These are phyloP conservation scores for Illadopsis cleaveri DNA, from an alignment of 2,113 vertebrate species.

Conservation along the genomic window DNA sequence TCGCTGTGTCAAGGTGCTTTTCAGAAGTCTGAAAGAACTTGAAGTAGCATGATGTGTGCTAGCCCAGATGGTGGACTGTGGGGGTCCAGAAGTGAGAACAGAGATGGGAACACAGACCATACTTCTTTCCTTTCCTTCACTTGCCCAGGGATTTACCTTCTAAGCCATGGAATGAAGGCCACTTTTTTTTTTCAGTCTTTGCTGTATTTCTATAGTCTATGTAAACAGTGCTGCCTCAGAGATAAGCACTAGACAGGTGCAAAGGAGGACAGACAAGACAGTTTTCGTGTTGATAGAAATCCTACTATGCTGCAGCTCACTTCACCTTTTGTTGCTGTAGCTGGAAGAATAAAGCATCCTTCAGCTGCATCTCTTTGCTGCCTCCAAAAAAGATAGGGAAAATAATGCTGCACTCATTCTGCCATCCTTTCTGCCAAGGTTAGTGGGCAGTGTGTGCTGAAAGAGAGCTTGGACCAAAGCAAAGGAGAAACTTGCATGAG, in stretches of 20 bases:
- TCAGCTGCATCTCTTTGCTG: background rate
- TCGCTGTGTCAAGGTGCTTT: background rate
- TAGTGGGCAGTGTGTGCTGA: rapidly evolving
- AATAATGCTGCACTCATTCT: background rate
- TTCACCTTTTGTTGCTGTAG: background rate
- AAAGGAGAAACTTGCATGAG: background rate
- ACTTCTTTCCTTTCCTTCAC: background rate
- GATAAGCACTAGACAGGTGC: background rate
- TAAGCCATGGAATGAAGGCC: background rate
- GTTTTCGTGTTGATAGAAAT: background rate
- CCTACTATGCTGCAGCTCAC: rapidly evolving
- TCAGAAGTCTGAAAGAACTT: too few relatives aligned
- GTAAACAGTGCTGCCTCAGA: background rate
- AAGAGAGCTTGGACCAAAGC: background rate
- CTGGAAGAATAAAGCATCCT: background rate
- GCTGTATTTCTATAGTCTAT: background rate
- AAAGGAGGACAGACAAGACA: background rate
- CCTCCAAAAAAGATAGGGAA: background rate
- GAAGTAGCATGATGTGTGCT: background rate
- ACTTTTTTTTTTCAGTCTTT: background rate
- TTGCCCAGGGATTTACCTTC: background rate
- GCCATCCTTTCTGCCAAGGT: background rate
- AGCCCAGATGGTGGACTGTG: background rate
- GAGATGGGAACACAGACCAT: background rate
- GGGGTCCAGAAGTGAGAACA: background rate